A percentile compares a stretch with the other conserved stretches of the same genome.
Evolutionary conservation across 2,113 vertebrate species (phyloP).

Genomic region (Galemys pyrenaicus): DNA sequence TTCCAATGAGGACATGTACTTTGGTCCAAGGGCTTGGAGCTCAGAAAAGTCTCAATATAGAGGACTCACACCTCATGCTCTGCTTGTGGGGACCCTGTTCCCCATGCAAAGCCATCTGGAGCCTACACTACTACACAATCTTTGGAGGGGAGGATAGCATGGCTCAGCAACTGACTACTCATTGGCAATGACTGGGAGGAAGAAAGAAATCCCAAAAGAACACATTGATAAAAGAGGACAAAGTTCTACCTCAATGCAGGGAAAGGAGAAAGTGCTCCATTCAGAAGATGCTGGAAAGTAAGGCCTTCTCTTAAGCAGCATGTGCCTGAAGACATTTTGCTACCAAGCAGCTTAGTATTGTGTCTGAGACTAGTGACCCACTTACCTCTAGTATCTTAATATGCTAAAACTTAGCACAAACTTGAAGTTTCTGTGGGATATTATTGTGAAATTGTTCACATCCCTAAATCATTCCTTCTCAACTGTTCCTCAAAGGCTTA

Average conservation of each 20-base stretch:
- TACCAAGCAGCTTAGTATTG: background rate
- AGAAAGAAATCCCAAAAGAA: background rate
- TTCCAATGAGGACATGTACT: background rate
- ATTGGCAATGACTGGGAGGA: background rate
- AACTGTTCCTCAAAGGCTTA: constrained; percentile 62
- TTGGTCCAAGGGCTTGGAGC: background rate
- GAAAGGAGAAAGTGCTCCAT: background rate
- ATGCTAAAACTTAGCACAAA: background rate
- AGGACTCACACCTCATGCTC: background rate
- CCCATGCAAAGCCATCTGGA: background rate
- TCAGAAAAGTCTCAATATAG: background rate
- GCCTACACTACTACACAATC: background rate
- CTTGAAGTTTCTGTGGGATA: constrained; percentile 36
- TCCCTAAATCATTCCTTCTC: constrained; percentile 57
- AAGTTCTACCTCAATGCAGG: background rate
- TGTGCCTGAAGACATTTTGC: background rate
- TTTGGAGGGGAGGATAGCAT: background rate
- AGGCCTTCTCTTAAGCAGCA: background rate
- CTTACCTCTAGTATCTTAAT: background rate
- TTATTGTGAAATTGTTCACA: constrained; percentile 49
- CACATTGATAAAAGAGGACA: background rate
- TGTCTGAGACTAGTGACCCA: background rate
- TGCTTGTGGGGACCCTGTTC: background rate
- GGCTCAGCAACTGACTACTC: background rate
- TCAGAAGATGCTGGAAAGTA: background rate